These are phyloP conservation scores for Istiophorus platypterus DNA, from an alignment of 2,113 vertebrate genomes.

Conservation along the genomic window DNA sequence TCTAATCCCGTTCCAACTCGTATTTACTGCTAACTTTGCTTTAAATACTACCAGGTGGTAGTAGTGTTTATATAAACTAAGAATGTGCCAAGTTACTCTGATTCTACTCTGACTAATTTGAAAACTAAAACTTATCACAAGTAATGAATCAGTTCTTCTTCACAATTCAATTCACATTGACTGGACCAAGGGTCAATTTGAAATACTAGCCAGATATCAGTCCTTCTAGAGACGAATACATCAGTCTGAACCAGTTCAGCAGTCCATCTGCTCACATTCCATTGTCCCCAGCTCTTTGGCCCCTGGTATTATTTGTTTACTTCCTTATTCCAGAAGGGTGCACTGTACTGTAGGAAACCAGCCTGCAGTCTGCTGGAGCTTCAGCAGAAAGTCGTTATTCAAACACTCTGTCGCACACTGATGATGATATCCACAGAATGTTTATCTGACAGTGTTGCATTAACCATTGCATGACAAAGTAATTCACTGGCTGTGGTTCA, in stretches of 20 bases:
- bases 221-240: slow-evolving; percentile 22
- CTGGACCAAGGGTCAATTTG: slow-evolving; percentile 9
- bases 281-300: slow-evolving; percentile 68
- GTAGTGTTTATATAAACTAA: no score
- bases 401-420: slow-evolving; percentile 51
- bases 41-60: no score
- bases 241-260: slow-evolving; percentile 1
- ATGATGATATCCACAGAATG: slow-evolving; percentile 58
- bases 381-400: slow-evolving; percentile 35
- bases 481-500: slow-evolving; percentile 20
- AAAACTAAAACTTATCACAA: background rate
- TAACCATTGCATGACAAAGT: slow-evolving; percentile 46
- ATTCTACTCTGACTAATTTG: background rate
- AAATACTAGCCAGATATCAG: slow-evolving; percentile 1
- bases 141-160: background rate
- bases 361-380: slow-evolving; percentile 23
- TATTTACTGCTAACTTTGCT: no score
- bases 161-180: background rate
- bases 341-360: slow-evolving; percentile 55
- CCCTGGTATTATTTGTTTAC: slow-evolving; percentile 75
- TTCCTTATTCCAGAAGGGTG: slow-evolving; percentile 66
- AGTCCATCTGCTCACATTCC: slow-evolving; percentile 38
- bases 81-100: background rate
- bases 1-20: no score
- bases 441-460: slow-evolving; percentile 53